Evolutionary conservation across 2,113 vertebrate genomes (phyloP).

Genomic region (Recurvirostra avosetta): DNA sequence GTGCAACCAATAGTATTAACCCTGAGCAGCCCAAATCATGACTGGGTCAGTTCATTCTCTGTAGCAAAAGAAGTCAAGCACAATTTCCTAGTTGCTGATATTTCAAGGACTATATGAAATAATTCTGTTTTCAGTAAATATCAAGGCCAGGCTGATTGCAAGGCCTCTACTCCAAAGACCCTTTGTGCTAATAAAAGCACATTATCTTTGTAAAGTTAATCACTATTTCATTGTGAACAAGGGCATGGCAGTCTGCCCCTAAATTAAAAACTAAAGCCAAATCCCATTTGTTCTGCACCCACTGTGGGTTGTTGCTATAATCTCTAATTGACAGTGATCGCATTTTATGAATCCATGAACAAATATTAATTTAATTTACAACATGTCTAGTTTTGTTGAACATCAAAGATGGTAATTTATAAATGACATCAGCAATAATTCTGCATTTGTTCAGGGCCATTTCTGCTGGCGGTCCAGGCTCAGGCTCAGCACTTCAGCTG

Average conservation of each 20-base stretch:
- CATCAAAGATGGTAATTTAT: neutral
- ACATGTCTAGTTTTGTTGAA: neutral
- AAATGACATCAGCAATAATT: neutral
- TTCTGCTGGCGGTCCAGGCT: neutral
- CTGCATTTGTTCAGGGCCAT: neutral
- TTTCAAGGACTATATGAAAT: neutral
- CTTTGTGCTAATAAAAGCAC: neutral
- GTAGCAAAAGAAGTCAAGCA: neutral
- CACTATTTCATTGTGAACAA: neutral
- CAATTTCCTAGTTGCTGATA: neutral
- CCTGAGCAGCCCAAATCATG: neutral
- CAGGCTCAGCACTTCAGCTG: neutral
- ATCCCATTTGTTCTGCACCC: neutral
- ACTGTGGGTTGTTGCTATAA: neutral
- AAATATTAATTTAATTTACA: conserved; percentile 13
- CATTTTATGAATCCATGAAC: neutral
- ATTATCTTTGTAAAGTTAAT: neutral
- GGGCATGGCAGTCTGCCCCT: neutral
- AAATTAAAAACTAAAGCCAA: neutral
- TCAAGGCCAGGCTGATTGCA: neutral
- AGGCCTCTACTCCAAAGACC: neutral
- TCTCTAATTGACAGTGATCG: neutral
- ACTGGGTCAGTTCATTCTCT: neutral
- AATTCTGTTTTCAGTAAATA: neutral
- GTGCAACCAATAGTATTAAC: neutral